Evolutionary conservation across 2,113 vertebrate species (phyloP), one percentile per base, ranked within the genome.

Genomic region (Crotalus viridis): DNA sequence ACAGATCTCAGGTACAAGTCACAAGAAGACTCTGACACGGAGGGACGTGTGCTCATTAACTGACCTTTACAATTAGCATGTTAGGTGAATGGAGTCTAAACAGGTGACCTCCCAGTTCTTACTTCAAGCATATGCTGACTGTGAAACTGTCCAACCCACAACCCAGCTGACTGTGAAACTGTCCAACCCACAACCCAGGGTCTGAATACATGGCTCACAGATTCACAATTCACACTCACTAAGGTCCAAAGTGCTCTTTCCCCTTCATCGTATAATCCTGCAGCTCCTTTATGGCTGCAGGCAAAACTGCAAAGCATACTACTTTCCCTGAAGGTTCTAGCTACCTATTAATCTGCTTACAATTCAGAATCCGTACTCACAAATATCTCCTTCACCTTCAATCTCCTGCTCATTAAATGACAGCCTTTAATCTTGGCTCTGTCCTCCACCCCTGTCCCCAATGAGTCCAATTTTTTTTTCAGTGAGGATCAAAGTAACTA

Each of bases 381-480:
- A 96, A 96, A 94, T 94, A 54, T 51, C 88, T 94, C 12, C 92
- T 89, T 93, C 95, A 96, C 95, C 64, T 91, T 95, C 94, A 91
- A 92, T 95, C 93, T 64, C 90, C 93, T 94, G 87, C 89, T 95
- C 88, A 96, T 95, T 95, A 97, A 95, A 93, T 90, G 94, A 90
- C 95, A 93, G 91, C 95, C 87, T 54, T 93, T 95, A 87, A 92
- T 93, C 94, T 95, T 90, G 55, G 93, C 87, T 61, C 86, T 91
- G 86, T 51, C 89, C 93, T 94, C 92, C n/a, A 28, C 90, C 91
- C 87, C 46, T 0, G 61, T 0, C 26, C 94, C 26, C 95, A 96
- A 91, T 92, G 28, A 95, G 95, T 94, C 93, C 89, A 94, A 94
- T 88, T 96, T 94, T 96, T 94, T 96, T 96, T 91, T 87, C 46